These are phyloP conservation scores for Platygyra sinensis DNA, from an alignment of 64 coral and sea anemone genomes.

Conservation along the genomic window DNA sequence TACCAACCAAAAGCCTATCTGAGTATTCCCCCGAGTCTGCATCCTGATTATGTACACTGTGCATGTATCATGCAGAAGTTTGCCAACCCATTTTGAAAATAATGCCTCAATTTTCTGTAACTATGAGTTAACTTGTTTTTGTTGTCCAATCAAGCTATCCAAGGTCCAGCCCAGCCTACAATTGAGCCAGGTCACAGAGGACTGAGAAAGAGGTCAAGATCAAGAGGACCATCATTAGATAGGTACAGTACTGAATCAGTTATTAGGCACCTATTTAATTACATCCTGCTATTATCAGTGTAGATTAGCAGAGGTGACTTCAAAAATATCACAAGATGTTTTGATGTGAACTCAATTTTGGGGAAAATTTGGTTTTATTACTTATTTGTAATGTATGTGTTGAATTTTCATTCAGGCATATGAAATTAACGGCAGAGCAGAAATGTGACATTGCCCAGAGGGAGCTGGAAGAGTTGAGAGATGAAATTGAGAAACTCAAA, in stretches of 20 bases:
- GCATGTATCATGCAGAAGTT: too few species aligned
- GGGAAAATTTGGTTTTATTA: background rate
- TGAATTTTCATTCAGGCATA: constrained; percentile 60
- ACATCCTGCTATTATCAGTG: too few species aligned
- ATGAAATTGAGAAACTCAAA: constrained; percentile 91
- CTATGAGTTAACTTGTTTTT: background rate
- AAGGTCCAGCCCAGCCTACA: constrained; percentile 56
- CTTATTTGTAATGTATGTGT: background rate
- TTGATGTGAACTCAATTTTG: background rate
- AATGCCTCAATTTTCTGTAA: too few species aligned
- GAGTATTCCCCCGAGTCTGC: too few species aligned
- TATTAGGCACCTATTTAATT: too few species aligned
- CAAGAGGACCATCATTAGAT: constrained; percentile 96
- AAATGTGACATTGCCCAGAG: constrained; percentile 99
- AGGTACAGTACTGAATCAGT: constrained; percentile 52
- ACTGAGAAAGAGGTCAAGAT: constrained; percentile 82
- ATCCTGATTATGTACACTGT: too few species aligned
- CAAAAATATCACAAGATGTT: too few species aligned
- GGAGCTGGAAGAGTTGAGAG: constrained; percentile 96
- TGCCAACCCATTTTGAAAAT: too few species aligned
- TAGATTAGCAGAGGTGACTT: too few species aligned
- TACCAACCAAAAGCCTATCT: too few species aligned
- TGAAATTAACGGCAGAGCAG: constrained; percentile 96
- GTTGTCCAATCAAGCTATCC: constrained; percentile 21
- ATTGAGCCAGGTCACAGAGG: constrained; percentile 78